These are phyloP conservation scores for Nymphicus hollandicus DNA, from an alignment of 2,113 vertebrate genomes.

Conservation along the genomic window DNA sequence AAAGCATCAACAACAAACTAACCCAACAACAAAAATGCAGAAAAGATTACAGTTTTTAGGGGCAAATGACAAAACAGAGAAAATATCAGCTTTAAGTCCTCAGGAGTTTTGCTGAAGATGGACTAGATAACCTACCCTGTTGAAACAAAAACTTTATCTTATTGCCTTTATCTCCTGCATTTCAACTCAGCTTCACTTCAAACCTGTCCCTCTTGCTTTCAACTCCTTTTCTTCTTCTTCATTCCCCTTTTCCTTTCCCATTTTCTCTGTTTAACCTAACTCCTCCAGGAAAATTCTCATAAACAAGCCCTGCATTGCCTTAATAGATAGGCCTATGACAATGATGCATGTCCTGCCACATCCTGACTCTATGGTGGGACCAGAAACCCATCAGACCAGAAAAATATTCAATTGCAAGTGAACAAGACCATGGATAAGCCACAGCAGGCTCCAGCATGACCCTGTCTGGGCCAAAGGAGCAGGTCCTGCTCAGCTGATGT, in stretches of 20 bases:
- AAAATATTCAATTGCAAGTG: not conserved
- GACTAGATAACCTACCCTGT: not conserved
- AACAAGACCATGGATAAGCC: not conserved
- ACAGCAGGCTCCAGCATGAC: not conserved
- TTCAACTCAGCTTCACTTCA: not conserved
- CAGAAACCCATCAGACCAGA: not conserved
- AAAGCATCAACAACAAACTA: not conserved
- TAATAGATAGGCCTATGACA: not conserved
- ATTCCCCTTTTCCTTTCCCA: not conserved
- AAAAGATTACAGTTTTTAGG: not conserved
- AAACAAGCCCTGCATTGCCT: not conserved
- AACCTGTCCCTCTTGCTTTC: not conserved
- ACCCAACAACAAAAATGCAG: not conserved
- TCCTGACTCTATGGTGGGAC: not conserved
- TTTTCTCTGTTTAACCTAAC: not conserved
- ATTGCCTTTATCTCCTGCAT: not conserved
- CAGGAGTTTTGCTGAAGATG: not conserved
- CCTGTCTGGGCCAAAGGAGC: not conserved
- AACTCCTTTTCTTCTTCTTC: not conserved
- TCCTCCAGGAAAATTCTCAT: not conserved
- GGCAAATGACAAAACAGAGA: not conserved
- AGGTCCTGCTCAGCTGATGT: not conserved
- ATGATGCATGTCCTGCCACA: not conserved
- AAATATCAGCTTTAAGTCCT: not conserved
- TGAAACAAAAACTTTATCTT: not conserved